Evolutionary conservation across 2,113 vertebrate genomes (phyloP), one percentile per base, ranked within the genome.

Genomic region (Semicossyphus pulcher): DNA sequence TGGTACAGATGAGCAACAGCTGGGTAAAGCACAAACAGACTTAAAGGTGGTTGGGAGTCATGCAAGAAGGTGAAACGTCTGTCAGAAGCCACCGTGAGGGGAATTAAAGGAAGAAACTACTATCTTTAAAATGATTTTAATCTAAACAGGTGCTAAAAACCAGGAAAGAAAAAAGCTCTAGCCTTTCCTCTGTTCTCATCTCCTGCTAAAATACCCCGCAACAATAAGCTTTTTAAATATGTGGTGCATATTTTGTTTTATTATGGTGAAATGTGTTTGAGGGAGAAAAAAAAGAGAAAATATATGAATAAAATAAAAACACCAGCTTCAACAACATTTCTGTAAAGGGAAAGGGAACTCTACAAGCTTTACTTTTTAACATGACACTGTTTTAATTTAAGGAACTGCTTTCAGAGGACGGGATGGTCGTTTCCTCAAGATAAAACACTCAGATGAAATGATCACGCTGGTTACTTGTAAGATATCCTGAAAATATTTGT

Each of bases 401-500:
- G 5, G 2, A 34, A 2, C 3, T 42, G 9, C 41, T 60, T 76
- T 72, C 51, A 60, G 29, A 42, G 18, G 21, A 64, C 36, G 14
- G 21, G 28, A 21, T 12, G 59, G 16, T 51, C 61, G 42, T 36
- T 79, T 65, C 15, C 20, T 31, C 63, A 59, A 53, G 53, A 8
- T 10, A 63, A 61, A 25, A n/a, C 14, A 20, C 57, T 74, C 32
- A 31, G n/a, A 61, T 75, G 51, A 53, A 47, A 34, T 6, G 37
- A 23, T 32, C 15, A 23, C 6, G 59, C 54, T 66, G 80, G 60
- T 69, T 72, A 44, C 62, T 39, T 86, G 71, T 76, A 72, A n/a
- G 64, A 85, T 76, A 77, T 66, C 34, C 29, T 81, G 76, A 61
- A 80, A 86, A 79, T 84, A 74, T 88, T 91, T 86, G 82, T 73